Conservation (phyloP, 2,888 invertebrate genomes). For the Drosophila meridiana region DNA sequence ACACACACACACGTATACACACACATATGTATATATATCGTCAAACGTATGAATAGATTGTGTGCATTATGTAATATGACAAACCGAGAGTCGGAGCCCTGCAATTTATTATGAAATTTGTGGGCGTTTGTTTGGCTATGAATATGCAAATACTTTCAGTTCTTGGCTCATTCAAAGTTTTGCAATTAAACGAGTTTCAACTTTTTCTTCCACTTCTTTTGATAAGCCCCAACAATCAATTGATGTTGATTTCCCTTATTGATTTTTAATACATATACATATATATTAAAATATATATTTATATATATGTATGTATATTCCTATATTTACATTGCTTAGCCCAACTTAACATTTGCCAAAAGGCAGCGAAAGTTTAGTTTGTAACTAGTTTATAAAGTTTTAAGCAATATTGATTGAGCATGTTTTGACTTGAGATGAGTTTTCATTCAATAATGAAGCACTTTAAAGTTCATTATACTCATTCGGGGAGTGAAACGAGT, state of each 20-base stretch:
- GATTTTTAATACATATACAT: not conserved
- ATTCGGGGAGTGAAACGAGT: not conserved
- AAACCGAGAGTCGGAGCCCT: not conserved
- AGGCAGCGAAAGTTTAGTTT: not conserved
- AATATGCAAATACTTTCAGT: conserved; percentile 6
- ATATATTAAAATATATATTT: not conserved
- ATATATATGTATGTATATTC: not conserved
- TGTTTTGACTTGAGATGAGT: not conserved
- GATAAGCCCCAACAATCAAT: conserved; percentile 2
- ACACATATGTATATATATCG: not conserved
- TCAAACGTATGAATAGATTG: not conserved
- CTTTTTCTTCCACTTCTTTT: not conserved
- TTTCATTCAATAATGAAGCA: not conserved
- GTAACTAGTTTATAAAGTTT: conserved; percentile 11
- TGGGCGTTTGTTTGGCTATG: conserved; percentile 6
- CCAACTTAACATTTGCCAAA: not conserved
- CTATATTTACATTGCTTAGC: not conserved
- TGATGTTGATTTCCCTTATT: not conserved
- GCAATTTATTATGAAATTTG: conserved; percentile 13
- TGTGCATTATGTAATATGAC: conserved; percentile 8
- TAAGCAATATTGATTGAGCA: not conserved
- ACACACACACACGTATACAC: not conserved
- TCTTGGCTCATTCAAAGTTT: conserved; percentile 4
- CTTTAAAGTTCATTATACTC: not conserved
- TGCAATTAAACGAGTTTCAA: conserved; percentile 3